Base-by-base conservation (phyloP, 1,140 invertebrate species). In the Rhopalosiphum maidis region DNA sequence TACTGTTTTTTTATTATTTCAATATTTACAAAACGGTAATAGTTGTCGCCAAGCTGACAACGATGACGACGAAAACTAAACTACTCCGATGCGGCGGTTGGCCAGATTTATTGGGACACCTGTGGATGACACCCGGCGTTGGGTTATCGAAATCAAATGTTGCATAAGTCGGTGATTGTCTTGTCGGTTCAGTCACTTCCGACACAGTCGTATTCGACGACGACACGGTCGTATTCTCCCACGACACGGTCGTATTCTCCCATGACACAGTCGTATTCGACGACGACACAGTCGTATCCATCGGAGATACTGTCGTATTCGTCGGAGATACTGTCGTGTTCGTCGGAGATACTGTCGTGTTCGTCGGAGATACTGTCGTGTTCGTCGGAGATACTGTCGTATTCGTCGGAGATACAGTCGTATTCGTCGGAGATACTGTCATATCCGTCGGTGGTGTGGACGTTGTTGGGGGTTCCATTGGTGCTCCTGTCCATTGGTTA, bases 401-500 rank as follows among this genome's bases (percentile, higher is more conserved):
- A 0, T 46, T 4, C 4, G 86, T 21, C 11, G 30, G 8, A 21
- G 46, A 18, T 4, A 48, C 35, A 4, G 86, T 48, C 7, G 86
- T 8, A 30, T 23, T 5, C 15, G 30, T 11, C 9, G 11, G 48
- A 8, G 86, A 5, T 18, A 46, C 21, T 3, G 85, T 83, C 7
- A 25, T 48, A 37, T 35, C 30, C 41, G 41, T 41, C 9, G 48
- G 0, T 89, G 18, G 0, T 89, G 18, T 4, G 22, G 30, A 41
- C 1, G 90, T 77, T 5, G 18, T 37, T 11, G 46, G n/a, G 0
- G n/a, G 23, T 0, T 85, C 68, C 1, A 4, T 4, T 7, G 91
- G 91, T 4, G 82, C 91, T 3, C 91, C 91, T 30, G 35, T 37
- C 91, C 91, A 93, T 37, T 85, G n/a, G 18, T 93, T 93, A n/a